Base-by-base conservation (phyloP, 1,140 invertebrate genomes). In the Chrysopa pallens region DNA sequence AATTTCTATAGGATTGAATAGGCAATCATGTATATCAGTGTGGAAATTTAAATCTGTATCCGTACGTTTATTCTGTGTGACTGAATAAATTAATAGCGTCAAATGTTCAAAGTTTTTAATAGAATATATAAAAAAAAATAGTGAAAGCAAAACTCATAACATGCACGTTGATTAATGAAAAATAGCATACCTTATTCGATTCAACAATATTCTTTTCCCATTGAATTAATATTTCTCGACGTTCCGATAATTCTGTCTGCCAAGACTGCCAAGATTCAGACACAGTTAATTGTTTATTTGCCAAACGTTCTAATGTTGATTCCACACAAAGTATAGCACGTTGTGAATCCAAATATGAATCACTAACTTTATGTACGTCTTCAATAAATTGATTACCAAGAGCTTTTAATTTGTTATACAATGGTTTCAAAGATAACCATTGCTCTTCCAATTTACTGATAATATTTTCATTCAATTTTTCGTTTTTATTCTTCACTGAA, bases 201-300 rank as follows among this genome's bases (percentile, higher is more conserved):
- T 85, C 81, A 52, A 75, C 73, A 52, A 84, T 67, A 54, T 76
- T 78, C 57, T 72, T 67, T 50, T 84, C 73, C 60, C 78, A 76
- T 31, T 76, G 69, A 28, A 74, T 69, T 38, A 71, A 64, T 43
- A 74, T 66, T 59, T 84, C 74, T 43, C 76, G 72, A 52, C 74
- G 70, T 50, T 74, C 72, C 38, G 69, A 66, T 29, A 80, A 64
- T 39, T 68, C 61, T 48, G 72, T 67, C 46, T 75, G 71, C 70
- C 76, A 82, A 52, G 70, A 73, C 52, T 84, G 71, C 70, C 78
- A 78, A 44, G 72, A 70, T 46, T 74, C 70, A 31, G 70, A 75
- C 23, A 84, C 63, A 42, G 69, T 64, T 46, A 75, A 61, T 58
- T 82, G 80, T 14, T 75, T 64, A 55, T 74, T 72, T 42, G 70